Conservation (phyloP, 2,888 invertebrate species). For the Leptinotarsa rubiginosa region DNA sequence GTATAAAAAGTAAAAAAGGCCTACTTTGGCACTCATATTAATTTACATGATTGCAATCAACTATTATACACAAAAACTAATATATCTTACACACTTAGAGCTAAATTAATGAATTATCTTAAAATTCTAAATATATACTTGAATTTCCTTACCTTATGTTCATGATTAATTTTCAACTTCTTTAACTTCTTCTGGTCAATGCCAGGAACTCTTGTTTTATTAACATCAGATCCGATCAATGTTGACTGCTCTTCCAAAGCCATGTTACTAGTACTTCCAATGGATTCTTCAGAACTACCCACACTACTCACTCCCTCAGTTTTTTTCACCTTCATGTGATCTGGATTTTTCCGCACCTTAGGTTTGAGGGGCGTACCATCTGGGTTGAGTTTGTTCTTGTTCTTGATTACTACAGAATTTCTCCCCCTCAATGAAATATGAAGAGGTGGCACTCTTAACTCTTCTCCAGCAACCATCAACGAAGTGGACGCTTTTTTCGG, state of each 20-base stretch:
- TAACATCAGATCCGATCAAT: slow-evolving; percentile 31
- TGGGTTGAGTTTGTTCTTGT: slow-evolving; percentile 69
- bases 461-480: slow-evolving; percentile 68
- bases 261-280: slow-evolving; percentile 28
- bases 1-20: too few species aligned
- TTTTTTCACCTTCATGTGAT: slow-evolving; percentile 50
- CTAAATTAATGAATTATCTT: too few species aligned
- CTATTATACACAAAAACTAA: too few species aligned
- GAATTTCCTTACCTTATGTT: slow-evolving; percentile 51
- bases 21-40: too few species aligned
- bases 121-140: slow-evolving; percentile 3
- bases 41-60: too few species aligned
- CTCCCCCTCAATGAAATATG: slow-evolving; percentile 88
- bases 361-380: slow-evolving; percentile 56
- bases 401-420: slow-evolving; percentile 86
- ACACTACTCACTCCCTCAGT: slow-evolving; percentile 24
- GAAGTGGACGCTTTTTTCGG: slow-evolving; percentile 63
- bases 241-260: slow-evolving; percentile 26
- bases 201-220: slow-evolving; percentile 44
- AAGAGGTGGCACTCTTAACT: slow-evolving; percentile 86
- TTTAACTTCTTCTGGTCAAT: slow-evolving; percentile 58
- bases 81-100: too few species aligned
- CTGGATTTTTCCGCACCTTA: slow-evolving; percentile 57
- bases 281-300: slow-evolving; percentile 29
- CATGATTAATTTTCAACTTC: slow-evolving; percentile 59